These are phyloP conservation scores for Leptinotarsa tumamoca DNA, from an alignment of 2,888 invertebrate genomes.

Conservation along the genomic window DNA sequence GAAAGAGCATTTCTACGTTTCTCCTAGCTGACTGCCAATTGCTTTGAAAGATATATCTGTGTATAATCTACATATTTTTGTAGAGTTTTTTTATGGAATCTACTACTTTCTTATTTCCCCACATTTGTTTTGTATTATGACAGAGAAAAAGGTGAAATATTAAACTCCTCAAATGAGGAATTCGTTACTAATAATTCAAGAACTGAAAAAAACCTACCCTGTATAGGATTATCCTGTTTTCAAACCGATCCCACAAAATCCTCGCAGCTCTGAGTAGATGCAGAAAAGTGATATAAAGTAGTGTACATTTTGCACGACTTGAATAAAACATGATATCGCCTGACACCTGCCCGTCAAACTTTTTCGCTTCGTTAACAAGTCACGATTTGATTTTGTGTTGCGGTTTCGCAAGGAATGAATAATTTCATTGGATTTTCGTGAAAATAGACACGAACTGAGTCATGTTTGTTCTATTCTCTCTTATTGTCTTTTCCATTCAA, in stretches of 20 bases:
- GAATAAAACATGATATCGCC: conserved; percentile 53
- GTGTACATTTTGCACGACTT: conserved; percentile 47
- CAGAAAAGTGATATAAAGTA: conserved; percentile 49
- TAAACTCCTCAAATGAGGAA: no score
- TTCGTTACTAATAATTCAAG: no score
- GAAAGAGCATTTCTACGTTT: no score
- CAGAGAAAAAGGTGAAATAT: no score
- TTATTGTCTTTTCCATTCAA: no score
- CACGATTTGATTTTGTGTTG: conserved; percentile 36
- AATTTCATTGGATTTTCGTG: conserved; percentile 21
- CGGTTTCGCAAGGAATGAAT: conserved; percentile 19
- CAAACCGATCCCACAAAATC: conserved; percentile 32
- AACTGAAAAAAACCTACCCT: no score
- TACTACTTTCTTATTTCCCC: no score
- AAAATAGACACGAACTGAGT: neutral
- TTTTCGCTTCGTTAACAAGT: conserved; percentile 46
- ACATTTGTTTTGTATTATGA: no score
- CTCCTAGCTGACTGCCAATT: no score
- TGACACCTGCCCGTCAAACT: conserved; percentile 52
- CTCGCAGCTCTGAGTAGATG: conserved; percentile 44
- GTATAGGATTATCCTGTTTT: conserved; percentile 6
- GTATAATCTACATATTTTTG: no score
- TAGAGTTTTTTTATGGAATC: no score
- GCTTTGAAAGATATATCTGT: no score
- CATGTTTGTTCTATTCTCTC: neutral